A percentile compares a stretch with the other conserved stretches of the same genome.
Conservation (phyloP, 2,113 vertebrate species). For the Hystrix cristata region DNA sequence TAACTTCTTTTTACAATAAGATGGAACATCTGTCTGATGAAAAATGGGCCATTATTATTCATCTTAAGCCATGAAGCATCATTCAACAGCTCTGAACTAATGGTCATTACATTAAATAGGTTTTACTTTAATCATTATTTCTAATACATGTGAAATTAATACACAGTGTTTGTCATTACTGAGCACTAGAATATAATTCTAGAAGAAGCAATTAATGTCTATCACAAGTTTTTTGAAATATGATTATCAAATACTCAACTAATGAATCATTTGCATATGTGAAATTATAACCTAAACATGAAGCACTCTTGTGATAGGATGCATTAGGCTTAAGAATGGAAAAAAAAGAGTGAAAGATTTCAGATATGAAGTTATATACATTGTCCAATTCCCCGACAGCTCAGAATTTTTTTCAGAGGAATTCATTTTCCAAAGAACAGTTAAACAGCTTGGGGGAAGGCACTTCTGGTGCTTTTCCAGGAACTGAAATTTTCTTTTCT, state of each 20-base stretch:
- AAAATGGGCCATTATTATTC: slow-evolving; percentile 83
- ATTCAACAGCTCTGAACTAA: slow-evolving; percentile 74
- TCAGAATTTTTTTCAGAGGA: slow-evolving; percentile 58
- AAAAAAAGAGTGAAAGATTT: slow-evolving; percentile 50
- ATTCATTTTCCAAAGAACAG: slow-evolving; percentile 71
- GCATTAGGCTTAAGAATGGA: slow-evolving; percentile 59
- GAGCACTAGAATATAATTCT: slow-evolving; percentile 75
- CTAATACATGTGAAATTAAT: slow-evolving; percentile 81
- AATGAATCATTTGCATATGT: slow-evolving; percentile 80
- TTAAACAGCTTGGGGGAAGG: slow-evolving; percentile 50
- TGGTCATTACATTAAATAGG: slow-evolving; percentile 78
- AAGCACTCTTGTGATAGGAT: slow-evolving; percentile 67
- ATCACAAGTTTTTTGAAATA: slow-evolving; percentile 81
- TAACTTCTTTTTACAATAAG: slow-evolving; percentile 81
- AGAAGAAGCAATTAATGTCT: slow-evolving; percentile 81
- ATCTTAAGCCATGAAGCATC: slow-evolving; percentile 73
- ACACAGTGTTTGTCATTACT: slow-evolving; percentile 82
- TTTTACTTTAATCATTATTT: slow-evolving; percentile 82
- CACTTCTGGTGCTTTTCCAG: slow-evolving; percentile 57
- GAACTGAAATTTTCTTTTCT: slow-evolving; percentile 61
- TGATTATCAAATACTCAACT: slow-evolving; percentile 73
- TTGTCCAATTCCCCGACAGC: slow-evolving; percentile 17
- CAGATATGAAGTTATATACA: slow-evolving; percentile 62
- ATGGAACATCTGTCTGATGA: slow-evolving; percentile 79
- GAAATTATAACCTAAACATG: slow-evolving; percentile 78